phyloP scores from a whole-genome alignment of 2,888 invertebrate genomes.

The Drosophila neutralis region DNA sequence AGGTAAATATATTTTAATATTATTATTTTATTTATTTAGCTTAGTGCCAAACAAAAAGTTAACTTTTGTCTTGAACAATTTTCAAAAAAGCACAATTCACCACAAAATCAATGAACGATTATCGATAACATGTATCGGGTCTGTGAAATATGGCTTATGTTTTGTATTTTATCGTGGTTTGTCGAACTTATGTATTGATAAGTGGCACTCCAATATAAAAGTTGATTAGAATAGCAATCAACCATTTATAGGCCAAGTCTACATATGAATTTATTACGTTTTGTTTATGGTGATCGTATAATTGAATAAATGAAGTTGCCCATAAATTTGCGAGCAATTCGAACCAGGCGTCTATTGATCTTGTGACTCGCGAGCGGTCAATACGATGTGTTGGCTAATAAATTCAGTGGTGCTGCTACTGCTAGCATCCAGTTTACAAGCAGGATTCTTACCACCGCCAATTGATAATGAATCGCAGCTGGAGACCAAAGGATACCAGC shows the following conservation, averaged over 20 bases:
- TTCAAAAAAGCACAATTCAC: background rate
- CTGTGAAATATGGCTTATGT: constrained; percentile 2
- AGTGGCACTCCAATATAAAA: constrained; percentile 17
- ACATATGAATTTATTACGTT: constrained; percentile 27
- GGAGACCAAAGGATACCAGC: constrained; percentile 56
- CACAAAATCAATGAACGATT: constrained; percentile 3
- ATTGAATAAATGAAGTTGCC: constrained; percentile 36
- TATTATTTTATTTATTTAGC: background rate
- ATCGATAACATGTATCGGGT: constrained; percentile 10
- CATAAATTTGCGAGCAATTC: constrained; percentile 48
- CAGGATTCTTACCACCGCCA: constrained; percentile 31
- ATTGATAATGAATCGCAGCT: constrained; percentile 37
- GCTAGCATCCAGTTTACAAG: constrained; percentile 46
- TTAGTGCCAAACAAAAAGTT: background rate
- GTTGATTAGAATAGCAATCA: background rate
- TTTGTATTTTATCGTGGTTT: constrained; percentile 12
- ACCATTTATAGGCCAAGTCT: constrained; percentile 38
- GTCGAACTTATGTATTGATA: background rate
- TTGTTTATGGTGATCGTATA: constrained; percentile 3
- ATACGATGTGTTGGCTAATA: constrained; percentile 51
- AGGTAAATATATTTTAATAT: background rate
- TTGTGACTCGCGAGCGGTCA: constrained; percentile 23
- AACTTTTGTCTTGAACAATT: background rate
- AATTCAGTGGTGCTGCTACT: constrained; percentile 39
- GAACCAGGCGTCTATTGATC: constrained; percentile 17